Base-by-base conservation (phyloP, 2,888 invertebrate genomes). In the Syritta pipiens region DNA sequence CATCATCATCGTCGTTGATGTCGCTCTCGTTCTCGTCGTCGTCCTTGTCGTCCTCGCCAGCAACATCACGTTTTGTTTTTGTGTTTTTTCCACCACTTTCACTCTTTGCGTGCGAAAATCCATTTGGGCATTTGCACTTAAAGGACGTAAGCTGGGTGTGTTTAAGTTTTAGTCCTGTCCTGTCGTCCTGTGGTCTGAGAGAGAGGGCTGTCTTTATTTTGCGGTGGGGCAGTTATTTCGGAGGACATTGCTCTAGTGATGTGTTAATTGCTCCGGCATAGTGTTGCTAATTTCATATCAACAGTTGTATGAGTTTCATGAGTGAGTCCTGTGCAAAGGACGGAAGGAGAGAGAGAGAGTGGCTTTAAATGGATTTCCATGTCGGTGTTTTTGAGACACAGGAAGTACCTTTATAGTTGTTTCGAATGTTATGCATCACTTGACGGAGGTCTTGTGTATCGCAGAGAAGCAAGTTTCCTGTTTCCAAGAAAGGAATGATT, bases 231-330 rank as follows among this genome's bases (percentile, higher is more conserved):
- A 22, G 46, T 55, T 35, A 55, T 48, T 67, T 30, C 20, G 67
- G 28, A 42, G 37, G 49, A 49, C n/a, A n/a, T n/a, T 22, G 26
- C 30, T 19, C 49, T 51, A 30, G 30, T 57, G 57, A 59, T 51
- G 49, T 69, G 51, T 44, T 69, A 60, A 60, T 51, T 69, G 44
- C 35, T n/a, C 28, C 10, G 30, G 17, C 30, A 68, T 59, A 37
- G 55, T 57, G 67, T 65, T 65, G 44, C 35, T 65, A 46, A 53
- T 65, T 20, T 46, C 10, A 9, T 32, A 26, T 22, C 65, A 65
- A 65, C 65, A 65, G 53, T 51, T 53, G 12, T 12, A 51, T 22
- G 44, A 44, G 44, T 46, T 46, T n/a, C n/a, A n/a, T n/a, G n/a
- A n/a, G n/a, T n/a, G n/a, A n/a, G n/a, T n/a, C n/a, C n/a, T n/a